These are phyloP conservation scores for Hyles lineata DNA, from an alignment of 2,888 invertebrate genomes.

Conservation along the genomic window DNA sequence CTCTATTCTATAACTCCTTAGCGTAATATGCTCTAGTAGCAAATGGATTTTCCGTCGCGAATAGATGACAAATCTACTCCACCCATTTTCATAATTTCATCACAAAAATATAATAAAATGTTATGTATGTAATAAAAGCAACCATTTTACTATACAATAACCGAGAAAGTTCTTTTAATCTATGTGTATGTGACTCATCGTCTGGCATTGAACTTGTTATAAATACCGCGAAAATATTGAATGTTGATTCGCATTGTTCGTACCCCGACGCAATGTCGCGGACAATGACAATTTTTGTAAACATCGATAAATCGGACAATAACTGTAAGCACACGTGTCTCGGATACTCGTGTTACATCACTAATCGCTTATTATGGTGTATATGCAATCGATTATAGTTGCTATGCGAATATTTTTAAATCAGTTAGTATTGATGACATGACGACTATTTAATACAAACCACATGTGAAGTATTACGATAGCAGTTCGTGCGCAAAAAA, in stretches of 20 bases:
- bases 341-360: not conserved
- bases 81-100: too few species aligned
- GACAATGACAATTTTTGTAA: not conserved
- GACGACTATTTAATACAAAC: too few species aligned
- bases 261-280: not conserved
- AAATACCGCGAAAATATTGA: not conserved
- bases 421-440: not conserved
- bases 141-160: not conserved
- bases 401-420: not conserved
- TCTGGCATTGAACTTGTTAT: slow-evolving; percentile 18
- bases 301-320: not conserved
- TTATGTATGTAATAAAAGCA: not conserved
- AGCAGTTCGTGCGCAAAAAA: too few species aligned
- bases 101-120: too few species aligned
- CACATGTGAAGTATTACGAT: too few species aligned
- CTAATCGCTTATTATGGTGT: not conserved
- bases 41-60: not conserved
- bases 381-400: not conserved
- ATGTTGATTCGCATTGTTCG: slow-evolving; percentile 11
- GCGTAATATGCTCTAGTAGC: not conserved
- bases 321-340: not conserved
- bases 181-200: not conserved
- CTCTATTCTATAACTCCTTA: too few species aligned
- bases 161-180: not conserved
- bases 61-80: too few species aligned